Conservation (phyloP, 2,888 invertebrate genomes). For the Eupithecia dodoneata region DNA sequence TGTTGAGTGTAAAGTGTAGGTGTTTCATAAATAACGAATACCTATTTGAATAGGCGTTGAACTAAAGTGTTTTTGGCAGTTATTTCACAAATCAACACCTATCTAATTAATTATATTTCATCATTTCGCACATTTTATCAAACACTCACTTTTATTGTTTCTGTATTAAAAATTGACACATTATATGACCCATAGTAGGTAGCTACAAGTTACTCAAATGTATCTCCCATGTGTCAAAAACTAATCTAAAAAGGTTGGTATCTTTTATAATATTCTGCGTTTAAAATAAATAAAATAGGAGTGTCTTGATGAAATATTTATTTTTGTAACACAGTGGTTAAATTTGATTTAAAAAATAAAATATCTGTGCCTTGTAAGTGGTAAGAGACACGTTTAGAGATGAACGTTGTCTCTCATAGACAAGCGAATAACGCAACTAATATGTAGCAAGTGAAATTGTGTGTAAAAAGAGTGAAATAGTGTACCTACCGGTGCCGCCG, state of each 20-base stretch:
- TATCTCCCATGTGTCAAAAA: background rate
- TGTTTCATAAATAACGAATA: background rate
- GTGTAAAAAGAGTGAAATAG: conserved; percentile 50
- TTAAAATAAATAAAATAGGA: conserved; percentile 19
- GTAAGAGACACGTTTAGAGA: background rate
- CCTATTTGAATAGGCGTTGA: background rate
- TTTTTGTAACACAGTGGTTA: conserved; percentile 8
- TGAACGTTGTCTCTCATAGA: conserved; percentile 32
- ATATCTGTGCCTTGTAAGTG: background rate
- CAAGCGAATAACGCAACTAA: conserved; percentile 42
- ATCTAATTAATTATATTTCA: background rate
- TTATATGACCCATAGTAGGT: background rate
- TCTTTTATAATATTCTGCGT: background rate
- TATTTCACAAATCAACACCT: background rate
- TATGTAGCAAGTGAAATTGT: conserved; percentile 41
- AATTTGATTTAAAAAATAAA: background rate
- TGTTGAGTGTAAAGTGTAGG: background rate
- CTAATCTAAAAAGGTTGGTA: background rate
- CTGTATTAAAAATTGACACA: background rate
- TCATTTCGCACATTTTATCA: background rate
- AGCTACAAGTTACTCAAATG: background rate
- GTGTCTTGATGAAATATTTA: conserved; percentile 20
- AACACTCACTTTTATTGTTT: background rate
- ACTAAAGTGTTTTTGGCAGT: background rate
- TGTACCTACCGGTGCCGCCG: conserved; percentile 60